Percentiles rank a stretch among this genome's conserved stretches.
Evolutionary conservation across 2,888 invertebrate species (phyloP).

Genomic region (Campopleginae sp.): DNA sequence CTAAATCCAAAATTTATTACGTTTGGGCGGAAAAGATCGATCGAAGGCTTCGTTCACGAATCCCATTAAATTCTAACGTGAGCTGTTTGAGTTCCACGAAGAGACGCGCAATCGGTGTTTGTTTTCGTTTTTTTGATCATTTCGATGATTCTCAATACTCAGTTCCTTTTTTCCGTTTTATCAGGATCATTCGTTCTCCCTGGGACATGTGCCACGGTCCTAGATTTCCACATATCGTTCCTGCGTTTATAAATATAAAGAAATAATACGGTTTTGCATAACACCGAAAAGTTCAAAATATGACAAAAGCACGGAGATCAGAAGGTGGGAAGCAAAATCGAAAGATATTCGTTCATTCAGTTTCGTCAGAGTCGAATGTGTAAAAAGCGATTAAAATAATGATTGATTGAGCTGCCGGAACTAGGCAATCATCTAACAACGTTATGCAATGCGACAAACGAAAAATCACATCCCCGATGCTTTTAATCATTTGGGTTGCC

Average conservation of each 20-base stretch:
- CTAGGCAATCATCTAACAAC: slow-evolving; percentile 61
- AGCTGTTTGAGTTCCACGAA: slow-evolving; percentile 6
- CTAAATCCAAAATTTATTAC: background rate
- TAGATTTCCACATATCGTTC: slow-evolving; percentile 49
- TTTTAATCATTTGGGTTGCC: slow-evolving; percentile 4
- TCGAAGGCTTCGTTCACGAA: background rate
- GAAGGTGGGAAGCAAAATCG: slow-evolving; percentile 27
- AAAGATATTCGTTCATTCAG: slow-evolving; percentile 62
- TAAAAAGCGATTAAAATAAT: slow-evolving; percentile 66
- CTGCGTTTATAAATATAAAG: slow-evolving; percentile 9
- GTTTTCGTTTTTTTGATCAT: background rate
- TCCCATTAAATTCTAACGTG: background rate
- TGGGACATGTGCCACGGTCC: slow-evolving; percentile 23
- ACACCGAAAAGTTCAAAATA: background rate
- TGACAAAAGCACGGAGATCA: background rate
- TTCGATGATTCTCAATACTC: background rate
- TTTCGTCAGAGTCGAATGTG: slow-evolving; percentile 64
- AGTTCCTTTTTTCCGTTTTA: background rate
- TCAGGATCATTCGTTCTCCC: background rate
- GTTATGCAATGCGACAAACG: slow-evolving; percentile 65
- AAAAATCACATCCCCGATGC: slow-evolving; percentile 28
- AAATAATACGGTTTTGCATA: slow-evolving; percentile 13
- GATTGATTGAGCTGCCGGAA: slow-evolving; percentile 53
- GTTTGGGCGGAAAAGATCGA: background rate
- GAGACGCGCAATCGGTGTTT: background rate